Percentiles rank a stretch among this genome's conserved stretches.
Evolutionary conservation across 1,140 invertebrate species (phyloP).

Genomic region (Tetramorium alpestre): DNA sequence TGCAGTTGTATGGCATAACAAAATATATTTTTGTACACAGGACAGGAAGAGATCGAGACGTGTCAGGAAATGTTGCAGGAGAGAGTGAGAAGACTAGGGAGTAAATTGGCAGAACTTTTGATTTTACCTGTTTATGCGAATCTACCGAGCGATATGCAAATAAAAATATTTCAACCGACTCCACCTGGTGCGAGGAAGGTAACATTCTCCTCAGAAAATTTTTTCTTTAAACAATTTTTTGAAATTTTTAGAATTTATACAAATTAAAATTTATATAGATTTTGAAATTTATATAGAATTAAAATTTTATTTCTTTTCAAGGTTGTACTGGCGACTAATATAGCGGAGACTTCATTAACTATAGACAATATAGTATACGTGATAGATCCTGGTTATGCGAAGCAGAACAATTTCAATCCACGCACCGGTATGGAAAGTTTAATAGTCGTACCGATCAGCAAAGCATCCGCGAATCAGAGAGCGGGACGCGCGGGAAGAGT

Average conservation of each 20-base stretch:
- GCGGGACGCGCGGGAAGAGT: conserved; percentile 97
- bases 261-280: too few species aligned
- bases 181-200: conserved; percentile 97
- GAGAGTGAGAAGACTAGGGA: conserved; percentile 94
- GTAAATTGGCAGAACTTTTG: conserved; percentile 96
- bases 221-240: not conserved
- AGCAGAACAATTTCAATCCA: conserved; percentile 99
- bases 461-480: conserved; percentile 97
- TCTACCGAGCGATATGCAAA: conserved; percentile 99
- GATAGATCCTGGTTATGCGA: conserved; percentile 99
- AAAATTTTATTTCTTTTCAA: conserved; percentile 73
- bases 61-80: conserved; percentile 97
- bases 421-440: conserved; percentile 99
- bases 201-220: conserved; percentile 55
- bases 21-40: conserved; percentile 56
- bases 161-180: conserved; percentile 98
- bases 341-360: conserved; percentile 99
- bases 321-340: conserved; percentile 99
- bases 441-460: conserved; percentile 99
- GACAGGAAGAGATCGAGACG: conserved; percentile 97
- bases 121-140: conserved; percentile 99
- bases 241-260: not conserved
- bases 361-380: conserved; percentile 99
- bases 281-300: not conserved
- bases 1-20: not conserved